phyloP scores from a whole-genome alignment of 2,113 vertebrate genomes.

The Xyliphius kryptos region DNA sequence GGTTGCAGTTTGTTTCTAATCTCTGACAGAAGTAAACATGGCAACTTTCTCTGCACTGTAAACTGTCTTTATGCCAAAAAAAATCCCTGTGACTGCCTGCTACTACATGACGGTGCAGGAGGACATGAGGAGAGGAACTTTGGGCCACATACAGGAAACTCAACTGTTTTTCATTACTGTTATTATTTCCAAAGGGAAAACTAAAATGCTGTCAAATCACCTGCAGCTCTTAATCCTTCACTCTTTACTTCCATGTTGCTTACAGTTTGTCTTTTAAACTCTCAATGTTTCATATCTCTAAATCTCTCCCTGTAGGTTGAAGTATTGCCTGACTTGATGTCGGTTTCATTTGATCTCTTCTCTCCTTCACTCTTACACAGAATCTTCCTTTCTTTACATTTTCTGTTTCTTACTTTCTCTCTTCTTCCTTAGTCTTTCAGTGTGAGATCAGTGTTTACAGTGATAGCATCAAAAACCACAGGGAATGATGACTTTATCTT shows the following conservation, averaged over 20 bases:
- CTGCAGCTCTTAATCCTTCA: constrained; percentile 10
- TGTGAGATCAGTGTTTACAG: constrained; percentile 27
- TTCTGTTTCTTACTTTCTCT: background rate
- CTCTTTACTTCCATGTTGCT: background rate
- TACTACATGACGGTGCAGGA: background rate
- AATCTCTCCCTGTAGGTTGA: constrained; percentile 10
- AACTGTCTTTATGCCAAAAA: background rate
- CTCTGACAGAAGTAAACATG: constrained; percentile 21
- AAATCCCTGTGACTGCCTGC: constrained; percentile 48
- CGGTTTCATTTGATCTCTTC: constrained; percentile 6
- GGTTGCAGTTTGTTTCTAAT: constrained; percentile 14
- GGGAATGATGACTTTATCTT: constrained; percentile 39
- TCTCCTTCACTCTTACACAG: constrained; percentile 4
- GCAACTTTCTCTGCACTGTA: background rate
- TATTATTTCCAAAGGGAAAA: constrained; percentile 9
- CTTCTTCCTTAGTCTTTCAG: background rate
- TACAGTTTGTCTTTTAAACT: background rate
- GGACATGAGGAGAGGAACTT: constrained; percentile 7
- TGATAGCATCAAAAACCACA: constrained; percentile 23
- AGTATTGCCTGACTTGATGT: background rate
- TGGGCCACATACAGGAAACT: background rate
- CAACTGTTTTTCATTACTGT: background rate
- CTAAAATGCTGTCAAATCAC: background rate
- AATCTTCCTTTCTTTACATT: background rate
- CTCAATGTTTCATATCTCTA: background rate